Base-by-base conservation (phyloP, 64 coral and sea anemone genomes). In the Montipora efflorescens region DNA sequence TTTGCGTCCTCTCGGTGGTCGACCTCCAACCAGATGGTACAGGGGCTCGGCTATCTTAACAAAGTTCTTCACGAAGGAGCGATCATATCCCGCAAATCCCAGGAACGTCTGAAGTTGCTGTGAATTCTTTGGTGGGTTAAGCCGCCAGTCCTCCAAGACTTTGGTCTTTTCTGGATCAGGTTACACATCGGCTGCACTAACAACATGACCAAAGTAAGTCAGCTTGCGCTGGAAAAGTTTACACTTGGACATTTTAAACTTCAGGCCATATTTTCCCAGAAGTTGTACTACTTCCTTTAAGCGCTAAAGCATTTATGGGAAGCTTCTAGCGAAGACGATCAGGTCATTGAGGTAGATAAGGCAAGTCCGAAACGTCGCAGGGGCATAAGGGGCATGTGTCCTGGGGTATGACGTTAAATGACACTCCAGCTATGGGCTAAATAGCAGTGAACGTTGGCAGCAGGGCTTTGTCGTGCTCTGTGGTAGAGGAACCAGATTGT, bases 201-300 rank as follows among this genome's bases (percentile, higher is more conserved):
- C 83, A 44, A 93, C 75, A 67, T 93, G 83, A 23, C 91, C 83
- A 48, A 93, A 76, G 84, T 93, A 93, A 12, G 9, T 87, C 8
- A 87, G 55, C 46, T 93, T 50, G 21, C 22, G 15, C 59, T 82
- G 61, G 36, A 91, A 83, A 8, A 79, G 69, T 28, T 78, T 21
- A 71, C 91, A 87, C 64, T 93, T 93, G 20, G 70, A 86, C 3
- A 19, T 52, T 28, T 87, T 93, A 62, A 93, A 20, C 45, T 87
- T 88, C 16, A 87, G 70, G 14, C 91, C 91, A 87, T 22, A 69
- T 6, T 91, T 48, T 18, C 79, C 47, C 47, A 91, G 49, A 18
- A 78, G 45, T 58, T 81, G 8, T 52, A 91, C 47, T 13, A 91
- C 89, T 71, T 79, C 62, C 72, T 77, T 16, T 14, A 85, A 22